Base-by-base conservation (phyloP, 2,888 invertebrate species). In the Erannis defoliaria region DNA sequence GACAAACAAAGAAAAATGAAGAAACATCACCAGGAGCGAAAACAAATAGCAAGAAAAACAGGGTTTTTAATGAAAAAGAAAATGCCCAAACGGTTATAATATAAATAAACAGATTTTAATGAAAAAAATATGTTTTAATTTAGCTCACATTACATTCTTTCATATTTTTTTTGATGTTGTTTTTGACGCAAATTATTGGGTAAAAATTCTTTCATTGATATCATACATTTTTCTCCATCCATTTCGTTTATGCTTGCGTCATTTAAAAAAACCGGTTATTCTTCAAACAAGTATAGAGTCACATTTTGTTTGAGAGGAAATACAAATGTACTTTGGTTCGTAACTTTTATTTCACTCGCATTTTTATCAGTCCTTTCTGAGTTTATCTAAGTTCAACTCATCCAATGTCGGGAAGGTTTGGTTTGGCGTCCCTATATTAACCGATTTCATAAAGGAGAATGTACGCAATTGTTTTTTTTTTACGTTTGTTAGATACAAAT, bases 1-100 rank as follows among this genome's bases (percentile, higher is more conserved):
- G 93, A 93, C 35, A 94, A 89, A 67, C 91, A 94, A 18, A 94
- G 94, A 69, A 94, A 94, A 73, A 94, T 94, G 79, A 94, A 94
- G 67, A 95, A 94, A 74, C 96, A 96, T 76, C 93, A 94, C 61
- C 94, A 95, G 76, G 96, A 97, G 77, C 93, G 96, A 29, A 96
- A 94, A 78, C 94, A 94, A 74, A 83, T 96, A 35, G 94, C 95
- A 0, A 81, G 93, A 64, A 82, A 78, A 80, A 88, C 91, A 42
- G 90, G 91, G 57, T 90, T 82, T 76, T 78, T 93, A 67, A 78
- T 75, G 55, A 91, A 88, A 76, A 90, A 84, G 67, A 86, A 81
- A 69, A 62, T 77, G 2, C 78, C 80, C 1, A 85, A 81, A 77
- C 77, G 76, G 74, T 82, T 64, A 66, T 80, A 56, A 66, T 57